These are phyloP conservation scores for Anableps anableps DNA, from an alignment of 2,797 vertebrate genomes.

Conservation along the genomic window DNA sequence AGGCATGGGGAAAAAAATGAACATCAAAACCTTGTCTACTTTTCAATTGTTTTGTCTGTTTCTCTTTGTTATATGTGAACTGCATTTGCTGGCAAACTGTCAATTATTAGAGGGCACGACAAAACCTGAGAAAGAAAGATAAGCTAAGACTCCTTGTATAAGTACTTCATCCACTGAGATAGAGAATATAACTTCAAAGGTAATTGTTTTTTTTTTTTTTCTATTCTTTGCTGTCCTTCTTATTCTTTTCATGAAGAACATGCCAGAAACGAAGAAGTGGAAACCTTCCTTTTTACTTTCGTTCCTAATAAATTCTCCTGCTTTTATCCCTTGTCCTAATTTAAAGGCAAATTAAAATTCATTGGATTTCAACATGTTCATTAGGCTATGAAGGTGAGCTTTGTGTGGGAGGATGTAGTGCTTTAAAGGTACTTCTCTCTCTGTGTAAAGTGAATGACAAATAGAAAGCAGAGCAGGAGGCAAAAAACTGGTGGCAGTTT, in stretches of 20 bases:
- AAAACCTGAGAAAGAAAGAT: slow-evolving; percentile 56
- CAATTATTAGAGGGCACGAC: slow-evolving; percentile 38
- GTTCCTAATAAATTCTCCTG: slow-evolving; percentile 69
- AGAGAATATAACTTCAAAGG: slow-evolving; percentile 69
- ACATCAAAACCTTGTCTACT: slow-evolving; percentile 37
- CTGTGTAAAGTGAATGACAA: slow-evolving; percentile 58
- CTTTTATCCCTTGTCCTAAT: slow-evolving; percentile 72
- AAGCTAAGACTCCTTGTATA: slow-evolving; percentile 55
- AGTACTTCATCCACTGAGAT: slow-evolving; percentile 68
- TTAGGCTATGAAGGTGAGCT: slow-evolving; percentile 78
- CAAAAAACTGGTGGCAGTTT: not conserved
- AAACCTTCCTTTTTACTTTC: slow-evolving; percentile 74
- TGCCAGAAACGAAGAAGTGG: slow-evolving; percentile 62
- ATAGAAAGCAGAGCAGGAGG: slow-evolving; percentile 47
- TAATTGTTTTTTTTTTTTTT: slow-evolving; percentile 72
- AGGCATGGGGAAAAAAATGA: slow-evolving; percentile 24
- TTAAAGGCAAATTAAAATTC: slow-evolving; percentile 81
- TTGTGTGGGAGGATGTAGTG: slow-evolving; percentile 55
- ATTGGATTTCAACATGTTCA: slow-evolving; percentile 80
- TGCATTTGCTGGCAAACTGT: slow-evolving; percentile 32
- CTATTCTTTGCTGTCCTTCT: slow-evolving; percentile 30
- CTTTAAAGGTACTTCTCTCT: slow-evolving; percentile 63
- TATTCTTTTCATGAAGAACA: slow-evolving; percentile 56
- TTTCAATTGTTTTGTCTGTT: slow-evolving; percentile 26
- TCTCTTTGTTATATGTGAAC: slow-evolving; percentile 26